Evolutionary conservation across 2,888 invertebrate species (phyloP).

Genomic region (Heliconius ismenius): DNA sequence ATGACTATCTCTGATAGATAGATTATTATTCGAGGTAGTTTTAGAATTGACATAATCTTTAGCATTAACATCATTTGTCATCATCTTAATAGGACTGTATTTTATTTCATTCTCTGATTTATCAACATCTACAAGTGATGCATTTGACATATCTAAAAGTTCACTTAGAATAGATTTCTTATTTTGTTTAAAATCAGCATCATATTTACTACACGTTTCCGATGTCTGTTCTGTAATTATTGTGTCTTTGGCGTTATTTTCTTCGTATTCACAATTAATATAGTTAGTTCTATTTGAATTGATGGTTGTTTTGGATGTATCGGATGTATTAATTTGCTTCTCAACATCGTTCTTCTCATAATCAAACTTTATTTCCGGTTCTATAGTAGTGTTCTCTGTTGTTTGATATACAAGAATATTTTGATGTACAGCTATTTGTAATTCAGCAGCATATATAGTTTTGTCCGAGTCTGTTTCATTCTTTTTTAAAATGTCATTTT

Average conservation of each 20-base stretch:
- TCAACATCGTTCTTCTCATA: not conserved
- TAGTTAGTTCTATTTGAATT: not conserved
- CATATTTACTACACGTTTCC: not conserved
- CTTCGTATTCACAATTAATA: not conserved
- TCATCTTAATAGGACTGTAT: conserved; percentile 1
- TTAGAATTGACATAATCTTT: not conserved
- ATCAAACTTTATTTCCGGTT: conserved; percentile 30
- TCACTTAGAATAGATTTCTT: conserved; percentile 54
- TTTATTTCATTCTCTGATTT: not conserved
- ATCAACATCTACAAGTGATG: conserved; percentile 28
- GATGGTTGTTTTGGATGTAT: not conserved
- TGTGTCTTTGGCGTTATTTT: not conserved
- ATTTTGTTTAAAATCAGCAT: conserved; percentile 18
- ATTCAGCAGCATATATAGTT: conserved; percentile 27
- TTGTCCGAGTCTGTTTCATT: conserved; percentile 20
- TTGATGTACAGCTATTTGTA: conserved; percentile 35
- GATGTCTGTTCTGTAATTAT: conserved; percentile 17
- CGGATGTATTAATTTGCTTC: not conserved
- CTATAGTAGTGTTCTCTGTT: conserved; percentile 36
- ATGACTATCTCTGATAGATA: conserved; percentile 47
- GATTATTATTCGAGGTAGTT: conserved; percentile 48
- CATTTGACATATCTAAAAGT: conserved; percentile 60
- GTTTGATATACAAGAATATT: conserved; percentile 52
- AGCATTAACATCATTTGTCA: conserved; percentile 17
- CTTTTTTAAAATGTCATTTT: conserved; percentile 37